Evolutionary conservation across 2,888 invertebrate species (phyloP).

Genomic region (Copidosoma aretas): DNA sequence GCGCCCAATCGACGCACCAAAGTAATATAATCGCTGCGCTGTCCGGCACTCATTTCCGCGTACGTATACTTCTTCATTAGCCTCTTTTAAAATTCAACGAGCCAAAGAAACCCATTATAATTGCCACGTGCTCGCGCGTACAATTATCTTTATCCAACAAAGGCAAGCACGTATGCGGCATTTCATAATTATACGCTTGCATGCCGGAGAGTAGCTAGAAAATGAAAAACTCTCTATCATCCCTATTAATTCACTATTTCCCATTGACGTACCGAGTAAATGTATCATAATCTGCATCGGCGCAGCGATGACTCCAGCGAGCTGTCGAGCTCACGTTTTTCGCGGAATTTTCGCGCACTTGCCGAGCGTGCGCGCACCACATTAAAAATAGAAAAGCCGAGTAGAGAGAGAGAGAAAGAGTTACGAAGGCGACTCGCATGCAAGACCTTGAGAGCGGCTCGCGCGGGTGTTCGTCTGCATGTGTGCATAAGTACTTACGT

Average conservation of each 20-base stretch:
- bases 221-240: background rate
- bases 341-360: conserved; percentile 37
- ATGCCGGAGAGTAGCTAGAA: no score
- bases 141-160: no score
- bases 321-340: conserved; percentile 21
- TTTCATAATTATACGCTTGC: no score
- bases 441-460: conserved; percentile 22
- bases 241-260: background rate
- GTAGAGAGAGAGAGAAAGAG: conserved; percentile 33
- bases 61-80: background rate
- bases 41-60: background rate
- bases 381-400: conserved; percentile 34
- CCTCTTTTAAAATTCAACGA: no score
- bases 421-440: conserved; percentile 37
- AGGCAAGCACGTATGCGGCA: no score
- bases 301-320: conserved; percentile 29
- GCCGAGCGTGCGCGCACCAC: conserved; percentile 12
- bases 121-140: no score
- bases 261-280: no score
- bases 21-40: background rate
- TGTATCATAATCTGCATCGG: background rate
- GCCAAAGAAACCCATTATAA: no score
- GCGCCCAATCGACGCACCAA: background rate
- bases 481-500: background rate
- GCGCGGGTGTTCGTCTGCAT: conserved; percentile 1